A percentile compares a stretch with the other conserved stretches of the same genome.
Conservation (phyloP, 2,113 vertebrate genomes). For the Alces alces region DNA sequence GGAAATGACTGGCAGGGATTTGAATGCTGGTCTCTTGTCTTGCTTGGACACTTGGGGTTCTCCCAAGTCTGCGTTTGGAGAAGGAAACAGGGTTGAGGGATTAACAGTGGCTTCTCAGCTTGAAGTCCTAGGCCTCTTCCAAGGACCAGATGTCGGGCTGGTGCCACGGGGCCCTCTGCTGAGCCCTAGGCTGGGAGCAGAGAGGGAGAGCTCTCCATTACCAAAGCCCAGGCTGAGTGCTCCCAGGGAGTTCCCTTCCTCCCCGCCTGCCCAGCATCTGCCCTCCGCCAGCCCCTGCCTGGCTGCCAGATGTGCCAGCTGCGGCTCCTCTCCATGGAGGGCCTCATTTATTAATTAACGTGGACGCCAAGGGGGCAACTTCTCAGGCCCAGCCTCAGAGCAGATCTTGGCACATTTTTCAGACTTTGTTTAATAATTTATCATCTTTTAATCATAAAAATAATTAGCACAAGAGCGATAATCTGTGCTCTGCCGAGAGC, state of each 20-base stretch:
- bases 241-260: constrained; percentile 24
- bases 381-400: constrained; percentile 69
- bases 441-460: constrained; percentile 79
- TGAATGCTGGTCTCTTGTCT: not conserved
- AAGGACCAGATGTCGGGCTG: not conserved
- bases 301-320: constrained; percentile 73
- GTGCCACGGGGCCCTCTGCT: not conserved
- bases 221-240: not conserved
- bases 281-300: constrained; percentile 61
- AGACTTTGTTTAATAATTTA: constrained; percentile 80
- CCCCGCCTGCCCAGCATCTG: constrained; percentile 55
- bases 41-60: not conserved
- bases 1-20: not conserved
- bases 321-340: constrained; percentile 52
- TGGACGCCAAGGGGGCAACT: constrained; percentile 67
- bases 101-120: not conserved
- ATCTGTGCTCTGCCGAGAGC: constrained; percentile 66
- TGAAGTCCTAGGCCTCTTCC: not conserved
- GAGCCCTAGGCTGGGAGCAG: not conserved
- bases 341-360: constrained; percentile 70
- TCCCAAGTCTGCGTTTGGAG: not conserved
- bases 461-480: constrained; percentile 72
- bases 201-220: not conserved
- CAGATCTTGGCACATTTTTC: constrained; percentile 73
- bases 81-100: not conserved